Percentiles rank a stretch among this genome's conserved stretches.
Conservation (phyloP, 2,888 invertebrate genomes). For the Antheraea assamensis region DNA sequence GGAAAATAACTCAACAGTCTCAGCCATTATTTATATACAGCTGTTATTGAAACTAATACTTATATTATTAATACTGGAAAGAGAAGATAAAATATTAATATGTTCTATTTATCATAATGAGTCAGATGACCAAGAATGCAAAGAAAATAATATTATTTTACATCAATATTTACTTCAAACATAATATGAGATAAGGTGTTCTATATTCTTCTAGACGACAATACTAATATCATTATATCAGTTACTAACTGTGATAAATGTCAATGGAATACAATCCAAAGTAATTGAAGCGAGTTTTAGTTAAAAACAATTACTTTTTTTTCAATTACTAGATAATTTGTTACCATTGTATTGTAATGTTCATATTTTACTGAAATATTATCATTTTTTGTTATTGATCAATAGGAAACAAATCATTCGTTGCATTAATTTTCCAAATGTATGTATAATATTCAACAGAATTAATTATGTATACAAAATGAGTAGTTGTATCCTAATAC, state of each 20-base stretch:
- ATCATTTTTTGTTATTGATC: background rate
- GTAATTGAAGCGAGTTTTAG: background rate
- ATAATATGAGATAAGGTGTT: background rate
- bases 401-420: background rate
- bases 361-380: background rate
- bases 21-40: no score
- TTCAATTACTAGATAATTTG: background rate
- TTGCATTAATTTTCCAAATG: background rate
- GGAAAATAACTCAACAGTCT: no score
- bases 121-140: background rate
- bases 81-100: background rate
- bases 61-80: background rate
- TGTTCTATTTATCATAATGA: background rate
- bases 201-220: background rate
- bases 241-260: constrained; percentile 20
- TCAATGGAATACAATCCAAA: constrained; percentile 20
- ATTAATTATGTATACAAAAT: no score
- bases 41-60: no score
- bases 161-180: background rate
- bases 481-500: no score
- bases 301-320: background rate
- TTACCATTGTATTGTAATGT: background rate
- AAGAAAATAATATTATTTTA: background rate
- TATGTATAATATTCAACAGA: background rate
- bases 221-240: constrained; percentile 1